These are phyloP conservation scores for Phrynocephalus vlangalii DNA, from an alignment of 2,797 vertebrate species.

Conservation along the genomic window DNA sequence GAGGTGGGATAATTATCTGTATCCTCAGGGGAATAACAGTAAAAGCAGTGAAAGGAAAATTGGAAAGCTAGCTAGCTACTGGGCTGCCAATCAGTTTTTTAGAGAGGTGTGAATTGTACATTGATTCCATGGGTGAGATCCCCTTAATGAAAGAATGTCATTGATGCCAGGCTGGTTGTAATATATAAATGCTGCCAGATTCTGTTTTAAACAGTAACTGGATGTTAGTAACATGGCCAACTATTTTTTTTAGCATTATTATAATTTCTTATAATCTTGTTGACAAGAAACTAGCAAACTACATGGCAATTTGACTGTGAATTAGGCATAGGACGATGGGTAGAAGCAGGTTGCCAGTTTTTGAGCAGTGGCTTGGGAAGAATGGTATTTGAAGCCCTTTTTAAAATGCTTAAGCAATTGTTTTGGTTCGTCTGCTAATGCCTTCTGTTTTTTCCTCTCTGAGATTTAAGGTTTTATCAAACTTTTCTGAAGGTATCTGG, in stretches of 20 bases:
- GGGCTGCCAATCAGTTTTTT: slow-evolving; percentile 3
- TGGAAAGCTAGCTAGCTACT: neutral
- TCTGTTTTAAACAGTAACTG: neutral
- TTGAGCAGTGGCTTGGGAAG: neutral
- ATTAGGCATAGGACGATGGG: neutral
- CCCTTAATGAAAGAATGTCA: neutral
- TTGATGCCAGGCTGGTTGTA: neutral
- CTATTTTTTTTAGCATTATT: neutral
- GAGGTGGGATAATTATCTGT: neutral
- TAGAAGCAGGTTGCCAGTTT: neutral
- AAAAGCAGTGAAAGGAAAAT: neutral
- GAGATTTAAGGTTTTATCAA: too few species aligned
- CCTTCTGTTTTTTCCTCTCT: neutral
- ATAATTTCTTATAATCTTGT: too few species aligned
- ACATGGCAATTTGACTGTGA: neutral
- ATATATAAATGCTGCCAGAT: neutral
- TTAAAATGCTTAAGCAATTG: neutral
- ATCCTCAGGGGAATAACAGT: neutral
- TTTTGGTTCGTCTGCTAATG: neutral
- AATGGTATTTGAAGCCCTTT: neutral
- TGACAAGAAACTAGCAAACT: neutral
- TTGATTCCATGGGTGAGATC: neutral
- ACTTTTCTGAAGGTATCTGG: too few species aligned
- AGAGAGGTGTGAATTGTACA: neutral
- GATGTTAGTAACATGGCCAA: neutral